Evolutionary conservation across 2,888 invertebrate species (phyloP).

Genomic region (Lucinisca nassula): DNA sequence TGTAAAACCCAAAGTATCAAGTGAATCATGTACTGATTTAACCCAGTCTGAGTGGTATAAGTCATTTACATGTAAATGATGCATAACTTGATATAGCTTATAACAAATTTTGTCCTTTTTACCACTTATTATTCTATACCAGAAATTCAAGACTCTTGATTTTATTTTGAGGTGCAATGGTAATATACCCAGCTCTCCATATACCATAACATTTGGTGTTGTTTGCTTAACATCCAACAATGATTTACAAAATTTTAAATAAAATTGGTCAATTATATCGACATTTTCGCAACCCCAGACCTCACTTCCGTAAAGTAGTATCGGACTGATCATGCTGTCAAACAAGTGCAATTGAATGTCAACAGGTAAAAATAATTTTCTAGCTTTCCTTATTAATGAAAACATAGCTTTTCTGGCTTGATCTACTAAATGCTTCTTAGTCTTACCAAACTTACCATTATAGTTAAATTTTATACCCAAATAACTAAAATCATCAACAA

Average conservation of each 20-base stretch:
- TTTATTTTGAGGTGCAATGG: neutral
- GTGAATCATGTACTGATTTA: neutral
- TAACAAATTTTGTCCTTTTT: neutral
- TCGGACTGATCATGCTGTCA: neutral
- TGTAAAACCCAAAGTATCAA: neutral
- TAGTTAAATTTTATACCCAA: neutral
- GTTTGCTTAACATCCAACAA: too few relatives aligned
- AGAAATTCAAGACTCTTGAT: neutral
- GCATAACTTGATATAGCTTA: neutral
- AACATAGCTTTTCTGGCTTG: conserved; percentile 7
- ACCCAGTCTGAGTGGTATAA: neutral
- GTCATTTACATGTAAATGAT: neutral
- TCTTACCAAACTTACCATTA: neutral
- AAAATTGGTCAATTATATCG: conserved; percentile 10
- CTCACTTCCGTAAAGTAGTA: conserved; percentile 3
- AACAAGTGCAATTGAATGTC: conserved; percentile 15
- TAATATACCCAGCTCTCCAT: neutral
- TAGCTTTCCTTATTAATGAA: neutral
- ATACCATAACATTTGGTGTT: neutral
- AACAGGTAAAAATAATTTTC: neutral
- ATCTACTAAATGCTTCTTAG: neutral
- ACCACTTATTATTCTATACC: neutral
- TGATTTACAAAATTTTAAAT: conserved; percentile 2
- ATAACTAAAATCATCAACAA: neutral
- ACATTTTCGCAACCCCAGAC: conserved; percentile 7